phyloP scores from a whole-genome alignment of 2,797 vertebrate species.

The Eulemur mongoz region DNA sequence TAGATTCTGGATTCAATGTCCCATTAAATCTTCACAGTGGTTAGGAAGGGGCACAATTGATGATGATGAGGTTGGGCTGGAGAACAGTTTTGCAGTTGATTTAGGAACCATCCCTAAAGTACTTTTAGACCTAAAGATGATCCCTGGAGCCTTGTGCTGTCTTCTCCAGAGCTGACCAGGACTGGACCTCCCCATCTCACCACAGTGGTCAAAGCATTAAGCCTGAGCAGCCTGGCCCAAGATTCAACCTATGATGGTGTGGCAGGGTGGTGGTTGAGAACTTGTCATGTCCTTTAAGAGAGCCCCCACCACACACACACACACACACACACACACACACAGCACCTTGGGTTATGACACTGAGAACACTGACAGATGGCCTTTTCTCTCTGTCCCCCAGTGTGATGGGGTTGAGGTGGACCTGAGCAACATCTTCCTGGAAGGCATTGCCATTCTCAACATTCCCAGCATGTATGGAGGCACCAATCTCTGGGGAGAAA shows the following conservation, averaged over 20 bases:
- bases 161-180: background rate
- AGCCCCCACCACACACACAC: background rate
- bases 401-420: slow-evolving; percentile 94
- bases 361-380: background rate
- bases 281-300: background rate
- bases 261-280: background rate
- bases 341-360: background rate
- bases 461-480: slow-evolving; percentile 99
- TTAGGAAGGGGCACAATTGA: background rate
- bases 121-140: background rate
- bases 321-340: background rate
- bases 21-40: background rate
- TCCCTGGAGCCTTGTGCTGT: background rate
- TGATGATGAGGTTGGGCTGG: background rate
- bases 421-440: slow-evolving; percentile 93
- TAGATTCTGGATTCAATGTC: background rate
- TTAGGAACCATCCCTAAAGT: background rate
- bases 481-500: slow-evolving; percentile 97
- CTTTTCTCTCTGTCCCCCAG: slow-evolving; percentile 76
- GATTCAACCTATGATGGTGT: background rate
- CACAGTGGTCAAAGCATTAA: background rate
- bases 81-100: background rate
- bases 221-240: background rate
- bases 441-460: slow-evolving; percentile 96
- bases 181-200: background rate